Base-by-base conservation (phyloP, 2,888 invertebrate species). In the Polyommatus iphigenia region DNA sequence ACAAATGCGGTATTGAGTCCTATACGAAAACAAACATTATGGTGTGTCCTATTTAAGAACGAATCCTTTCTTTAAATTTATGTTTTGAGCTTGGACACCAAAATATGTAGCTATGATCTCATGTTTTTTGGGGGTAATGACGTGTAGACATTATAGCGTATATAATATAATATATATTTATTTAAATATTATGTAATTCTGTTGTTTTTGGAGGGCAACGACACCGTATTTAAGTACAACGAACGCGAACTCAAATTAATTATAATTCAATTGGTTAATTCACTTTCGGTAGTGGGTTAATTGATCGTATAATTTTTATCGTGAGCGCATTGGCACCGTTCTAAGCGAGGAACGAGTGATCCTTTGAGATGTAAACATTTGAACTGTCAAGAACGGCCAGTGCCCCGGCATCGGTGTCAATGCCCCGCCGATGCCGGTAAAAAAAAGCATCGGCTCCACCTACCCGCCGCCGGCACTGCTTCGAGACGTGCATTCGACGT, bases 301-400 rank as follows among this genome's bases (percentile, higher is more conserved):
- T 50, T 4, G 50, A 29, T 75, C 50, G 54, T 18, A 29, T 54
- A 29, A 75, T 75, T 75, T 54, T 24, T 29, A 50, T 15, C 29
- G 79, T 79, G 78, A 77, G 71, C 67, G 76, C 77, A 79, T 78
- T 79, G 76, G 80, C 78, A 77, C 78, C 78, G 72, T 67, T 80
- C 79, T 86, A 87, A 88, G 86, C 86, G 83, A 84, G 85, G 81
- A 87, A 85, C 87, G 84, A 83, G 85, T 87, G 88, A 90, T 91
- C 91, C 90, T 89, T 88, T 86, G 88, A 88, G 89, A 89, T 88
- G 88, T 92, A 93, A 93, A 93, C 91, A 93, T 93, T 92, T 93
- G 91, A 93, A 93, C 93, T 93, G 93, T 94, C 93, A 93, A 93
- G 94, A 93, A 93, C 93, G 94, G 93, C 85, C 93, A 92, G 90